phyloP scores from a whole-genome alignment of 2,888 invertebrate genomes.

The Eugnorisma glareosa region DNA sequence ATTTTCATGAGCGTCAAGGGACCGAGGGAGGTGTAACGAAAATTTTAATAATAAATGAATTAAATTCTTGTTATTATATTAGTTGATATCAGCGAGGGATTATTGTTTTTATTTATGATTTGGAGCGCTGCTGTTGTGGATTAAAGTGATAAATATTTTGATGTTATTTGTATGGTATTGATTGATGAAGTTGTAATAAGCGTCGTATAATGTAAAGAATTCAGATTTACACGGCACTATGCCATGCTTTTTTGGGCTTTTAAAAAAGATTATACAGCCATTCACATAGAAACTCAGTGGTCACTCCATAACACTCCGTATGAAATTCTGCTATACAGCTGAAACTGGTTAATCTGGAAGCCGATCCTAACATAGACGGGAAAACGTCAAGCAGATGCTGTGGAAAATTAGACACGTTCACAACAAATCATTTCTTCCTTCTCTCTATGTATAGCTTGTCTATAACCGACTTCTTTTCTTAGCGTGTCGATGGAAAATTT shows the following conservation, averaged over 20 bases:
- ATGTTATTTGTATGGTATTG: constrained; percentile 45
- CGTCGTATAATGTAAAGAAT: not conserved
- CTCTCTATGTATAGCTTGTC: not conserved
- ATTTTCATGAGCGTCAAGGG: constrained; percentile 89
- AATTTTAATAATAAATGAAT: constrained; percentile 84
- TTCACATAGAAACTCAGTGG: not conserved
- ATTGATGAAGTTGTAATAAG: constrained; percentile 40
- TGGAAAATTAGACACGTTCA: not conserved
- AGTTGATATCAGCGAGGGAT: constrained; percentile 75
- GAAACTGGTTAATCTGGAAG: not conserved
- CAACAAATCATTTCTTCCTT: not conserved
- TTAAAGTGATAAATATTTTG: constrained; percentile 66
- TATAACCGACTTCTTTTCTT: too few species aligned
- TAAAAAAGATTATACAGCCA: not conserved
- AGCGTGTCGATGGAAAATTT: too few species aligned
- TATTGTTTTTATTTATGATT: constrained; percentile 72
- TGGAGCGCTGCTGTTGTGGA: constrained; percentile 62
- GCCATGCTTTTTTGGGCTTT: not conserved
- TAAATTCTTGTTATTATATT: constrained; percentile 80
- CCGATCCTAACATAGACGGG: not conserved
- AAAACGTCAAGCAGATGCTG: not conserved
- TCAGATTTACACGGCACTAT: not conserved
- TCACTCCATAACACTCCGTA: not conserved
- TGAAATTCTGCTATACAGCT: not conserved
- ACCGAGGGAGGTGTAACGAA: constrained; percentile 76